A percentile compares a stretch with the other conserved stretches of the same genome.
These are phyloP conservation scores for Lutjanus erythropterus DNA, from an alignment of 2,113 vertebrate species.

Conservation along the genomic window DNA sequence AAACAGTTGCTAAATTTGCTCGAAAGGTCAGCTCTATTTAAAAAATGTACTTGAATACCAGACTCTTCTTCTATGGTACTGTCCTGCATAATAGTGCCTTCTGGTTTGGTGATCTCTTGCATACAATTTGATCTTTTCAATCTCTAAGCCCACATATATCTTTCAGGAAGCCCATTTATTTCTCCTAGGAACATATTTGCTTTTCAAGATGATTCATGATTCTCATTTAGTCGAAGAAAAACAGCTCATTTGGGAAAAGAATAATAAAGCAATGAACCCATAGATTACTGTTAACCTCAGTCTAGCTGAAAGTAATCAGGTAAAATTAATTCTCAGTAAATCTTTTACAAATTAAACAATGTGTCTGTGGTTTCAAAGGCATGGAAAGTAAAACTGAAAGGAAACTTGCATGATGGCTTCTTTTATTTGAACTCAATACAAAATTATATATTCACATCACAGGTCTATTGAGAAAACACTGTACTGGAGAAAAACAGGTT, in stretches of 20 bases:
- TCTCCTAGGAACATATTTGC: neutral
- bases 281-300: neutral
- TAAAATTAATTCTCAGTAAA: neutral
- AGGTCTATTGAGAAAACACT: slow-evolving; percentile 36
- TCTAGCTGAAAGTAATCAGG: neutral
- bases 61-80: neutral
- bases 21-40: neutral
- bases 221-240: neutral
- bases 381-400: neutral
- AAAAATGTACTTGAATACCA: neutral
- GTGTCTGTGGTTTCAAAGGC: neutral
- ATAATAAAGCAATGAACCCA: neutral
- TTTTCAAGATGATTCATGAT: neutral
- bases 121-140: neutral
- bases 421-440: slow-evolving; percentile 59
- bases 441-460: slow-evolving; percentile 56
- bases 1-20: neutral
- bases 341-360: neutral
- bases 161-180: neutral
- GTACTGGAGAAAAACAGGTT: slow-evolving; percentile 35
- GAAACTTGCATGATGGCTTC: slow-evolving; percentile 23
- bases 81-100: neutral
- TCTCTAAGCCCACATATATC: neutral
- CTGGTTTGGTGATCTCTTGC: neutral
- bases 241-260: neutral